Percentiles rank a stretch among this genome's conserved stretches.
Conservation (phyloP, 2,797 vertebrate genomes). For the Lagothrix lagotricha region DNA sequence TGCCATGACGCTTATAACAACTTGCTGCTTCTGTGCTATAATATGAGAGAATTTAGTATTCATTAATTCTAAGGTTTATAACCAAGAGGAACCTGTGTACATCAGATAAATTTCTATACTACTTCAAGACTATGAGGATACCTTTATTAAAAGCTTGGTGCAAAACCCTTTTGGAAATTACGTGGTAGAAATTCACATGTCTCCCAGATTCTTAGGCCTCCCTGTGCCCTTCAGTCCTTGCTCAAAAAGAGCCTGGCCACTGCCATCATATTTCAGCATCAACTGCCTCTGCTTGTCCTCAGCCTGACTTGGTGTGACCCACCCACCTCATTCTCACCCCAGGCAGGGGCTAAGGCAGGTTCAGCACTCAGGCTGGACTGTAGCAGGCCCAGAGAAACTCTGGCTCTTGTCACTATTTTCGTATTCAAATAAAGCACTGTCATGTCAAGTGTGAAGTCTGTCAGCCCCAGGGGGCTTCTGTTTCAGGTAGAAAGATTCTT, state of each 20-base stretch:
- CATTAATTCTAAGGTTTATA: neutral
- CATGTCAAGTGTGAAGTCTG: neutral
- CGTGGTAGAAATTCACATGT: neutral
- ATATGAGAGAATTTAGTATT: neutral
- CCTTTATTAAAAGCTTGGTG: neutral
- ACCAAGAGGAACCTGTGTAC: neutral
- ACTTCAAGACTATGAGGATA: neutral
- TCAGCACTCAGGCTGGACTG: neutral
- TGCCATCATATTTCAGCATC: neutral
- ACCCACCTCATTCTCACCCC: neutral
- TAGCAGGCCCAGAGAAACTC: neutral
- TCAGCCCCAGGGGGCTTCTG: neutral
- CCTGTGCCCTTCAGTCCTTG: neutral
- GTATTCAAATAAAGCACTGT: neutral
- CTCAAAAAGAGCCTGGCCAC: neutral
- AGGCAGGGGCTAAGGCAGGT: neutral
- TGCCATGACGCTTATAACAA: neutral
- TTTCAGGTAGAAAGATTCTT: neutral
- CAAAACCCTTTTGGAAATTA: neutral
- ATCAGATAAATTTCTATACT: neutral
- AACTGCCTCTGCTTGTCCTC: neutral
- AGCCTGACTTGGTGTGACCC: neutral
- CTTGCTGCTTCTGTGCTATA: neutral
- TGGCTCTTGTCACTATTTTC: neutral
- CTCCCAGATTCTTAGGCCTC: neutral